Evolutionary conservation across 2,888 invertebrate genomes (phyloP).

Genomic region (Nycteola revayana): DNA sequence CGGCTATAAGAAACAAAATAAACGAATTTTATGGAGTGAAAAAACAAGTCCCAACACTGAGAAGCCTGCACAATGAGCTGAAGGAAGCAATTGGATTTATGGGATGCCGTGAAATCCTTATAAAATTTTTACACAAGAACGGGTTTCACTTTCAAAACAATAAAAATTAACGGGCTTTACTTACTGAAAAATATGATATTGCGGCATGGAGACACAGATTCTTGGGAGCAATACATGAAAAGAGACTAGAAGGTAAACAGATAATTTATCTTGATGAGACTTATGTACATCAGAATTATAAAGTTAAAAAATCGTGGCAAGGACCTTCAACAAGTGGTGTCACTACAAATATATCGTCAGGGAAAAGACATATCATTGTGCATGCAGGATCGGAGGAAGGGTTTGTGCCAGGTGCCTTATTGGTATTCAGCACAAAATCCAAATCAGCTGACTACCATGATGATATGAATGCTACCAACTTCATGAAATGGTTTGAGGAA

Average conservation of each 20-base stretch:
- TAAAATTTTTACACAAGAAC: neutral
- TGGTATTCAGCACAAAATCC: conserved; percentile 23
- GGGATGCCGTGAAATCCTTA: neutral
- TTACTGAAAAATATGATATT: conserved; percentile 15
- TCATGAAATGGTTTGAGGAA: conserved; percentile 17
- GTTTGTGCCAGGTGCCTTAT: conserved; percentile 17
- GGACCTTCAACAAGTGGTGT: conserved; percentile 17
- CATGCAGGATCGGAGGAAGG: conserved; percentile 22
- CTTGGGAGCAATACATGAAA: no score
- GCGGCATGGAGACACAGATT: conserved; percentile 3
- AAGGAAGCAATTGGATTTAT: no score
- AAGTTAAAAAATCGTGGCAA: conserved; percentile 13
- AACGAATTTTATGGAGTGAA: no score
- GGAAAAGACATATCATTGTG: conserved; percentile 21
- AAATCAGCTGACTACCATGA: conserved; percentile 19
- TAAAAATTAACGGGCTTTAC: conserved; percentile 6
- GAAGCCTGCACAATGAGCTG: no score
- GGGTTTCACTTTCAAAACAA: no score
- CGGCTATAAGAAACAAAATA: no score
- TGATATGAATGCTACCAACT: conserved; percentile 21
- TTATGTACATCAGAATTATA: conserved; percentile 4
- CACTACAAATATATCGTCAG: conserved; percentile 11
- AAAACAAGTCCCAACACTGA: no score
- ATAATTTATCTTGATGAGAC: no score
- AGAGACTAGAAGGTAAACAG: neutral